Evolutionary conservation across 2,888 invertebrate species (phyloP), one percentile per base, ranked within the genome.

Genomic region (Agrochola lychnidis): DNA sequence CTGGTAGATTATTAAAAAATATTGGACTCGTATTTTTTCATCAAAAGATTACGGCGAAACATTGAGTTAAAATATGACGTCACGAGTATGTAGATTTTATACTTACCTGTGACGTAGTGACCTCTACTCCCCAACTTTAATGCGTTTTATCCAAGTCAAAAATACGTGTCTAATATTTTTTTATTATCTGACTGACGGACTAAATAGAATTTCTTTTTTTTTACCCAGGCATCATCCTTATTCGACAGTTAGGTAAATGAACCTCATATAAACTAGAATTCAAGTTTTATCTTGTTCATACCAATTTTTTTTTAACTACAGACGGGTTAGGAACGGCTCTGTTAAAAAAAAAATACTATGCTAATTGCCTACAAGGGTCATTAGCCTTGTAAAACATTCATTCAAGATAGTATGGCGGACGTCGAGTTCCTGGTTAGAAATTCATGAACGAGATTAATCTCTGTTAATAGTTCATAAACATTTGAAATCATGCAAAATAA

Each of bases 331-430:
- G 40, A 53, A 25, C 56, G 30, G 12, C 40, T 40, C 30, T 3
- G 62, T 22, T 14, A 53, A 72, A 61, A 67, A 51, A 14, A 30
- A 59, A 73, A 66, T 76, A 70, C 56, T 61, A 25, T 56, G 69
- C 51, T 70, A 77, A 82, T 76, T 70, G 59, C 64, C 69, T 56
- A 59, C 53, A 59, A 30, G 19, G 79, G 48, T 82, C 79, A 82
- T 70, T 79, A 63, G 48, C 69, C 77, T 30, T 66, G 42, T 45
- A 63, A 16, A 51, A n/a, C 9, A 76, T 14, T 59, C 64, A 64
- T 82, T 66, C 40, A 48, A 56, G 48, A 70, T 61, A 51, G 64
- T 56, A 80, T 76, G 59, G 82, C 59, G 14, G 45, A 45, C 16
- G 40, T 51, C 3, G 2, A 76, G 61, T 81, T 81, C 75, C 57